A percentile compares a stretch with the other conserved stretches of the same genome.
Evolutionary conservation across 2,113 vertebrate genomes (phyloP).

Genomic region (Speoplatyrhinus poulsoni): DNA sequence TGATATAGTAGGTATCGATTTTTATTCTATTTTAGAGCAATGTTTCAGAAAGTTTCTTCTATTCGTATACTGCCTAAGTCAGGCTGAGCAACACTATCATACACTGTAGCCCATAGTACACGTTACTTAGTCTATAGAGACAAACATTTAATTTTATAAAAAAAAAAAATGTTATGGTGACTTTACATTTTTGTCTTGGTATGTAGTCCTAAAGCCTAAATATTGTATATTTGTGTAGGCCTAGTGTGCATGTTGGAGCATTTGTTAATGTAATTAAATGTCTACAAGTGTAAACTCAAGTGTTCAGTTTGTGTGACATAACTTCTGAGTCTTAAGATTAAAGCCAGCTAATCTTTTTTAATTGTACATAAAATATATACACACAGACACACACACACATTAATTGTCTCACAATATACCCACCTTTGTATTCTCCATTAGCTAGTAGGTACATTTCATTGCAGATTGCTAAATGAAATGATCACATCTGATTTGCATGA

Average conservation of each 20-base stretch:
- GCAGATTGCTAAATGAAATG: no score
- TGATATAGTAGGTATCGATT: conserved; percentile 75
- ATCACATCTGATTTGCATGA: no score
- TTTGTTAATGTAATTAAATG: background rate
- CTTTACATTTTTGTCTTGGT: conserved; percentile 17
- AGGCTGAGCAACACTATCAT: conserved; percentile 45
- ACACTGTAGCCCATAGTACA: conserved; percentile 34
- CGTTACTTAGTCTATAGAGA: conserved; percentile 36
- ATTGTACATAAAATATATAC: no score
- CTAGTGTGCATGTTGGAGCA: conserved; percentile 16
- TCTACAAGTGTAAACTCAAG: no score
- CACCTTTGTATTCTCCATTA: no score
- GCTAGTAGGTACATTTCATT: no score
- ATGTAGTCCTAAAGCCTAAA: background rate
- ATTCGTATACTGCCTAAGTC: background rate
- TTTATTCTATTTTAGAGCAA: conserved; percentile 59
- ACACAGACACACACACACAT: no score
- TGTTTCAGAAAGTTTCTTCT: conserved; percentile 66
- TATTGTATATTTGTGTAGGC: background rate
- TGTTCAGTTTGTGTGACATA: no score
- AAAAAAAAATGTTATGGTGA: conserved; percentile 12
- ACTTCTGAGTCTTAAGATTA: no score
- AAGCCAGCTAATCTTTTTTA: no score
- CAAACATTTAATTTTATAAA: conserved; percentile 23
- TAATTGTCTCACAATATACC: no score